phyloP scores from a whole-genome alignment of 2,113 vertebrate species.

The Ophthalmolycus amberensis region DNA sequence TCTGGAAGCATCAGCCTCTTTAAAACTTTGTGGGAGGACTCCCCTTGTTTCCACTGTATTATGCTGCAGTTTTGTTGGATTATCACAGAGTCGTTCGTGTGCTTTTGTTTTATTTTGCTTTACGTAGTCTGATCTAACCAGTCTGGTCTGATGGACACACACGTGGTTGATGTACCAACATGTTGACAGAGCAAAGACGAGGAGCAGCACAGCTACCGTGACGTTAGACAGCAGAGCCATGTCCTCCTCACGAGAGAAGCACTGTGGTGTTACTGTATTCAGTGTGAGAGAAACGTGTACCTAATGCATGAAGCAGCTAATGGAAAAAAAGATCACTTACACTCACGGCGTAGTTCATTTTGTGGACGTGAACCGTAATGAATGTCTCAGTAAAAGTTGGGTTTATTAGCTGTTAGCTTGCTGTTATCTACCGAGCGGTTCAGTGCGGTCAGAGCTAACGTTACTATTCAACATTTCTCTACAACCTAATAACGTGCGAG shows the following conservation, averaged over 20 bases:
- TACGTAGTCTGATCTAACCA: background rate
- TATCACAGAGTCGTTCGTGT: background rate
- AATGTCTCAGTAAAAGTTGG: background rate
- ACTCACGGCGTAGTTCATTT: background rate
- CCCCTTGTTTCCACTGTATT: rapidly evolving
- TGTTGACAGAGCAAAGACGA: constrained; percentile 17
- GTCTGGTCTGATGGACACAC: background rate
- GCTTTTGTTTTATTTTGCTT: rapidly evolving
- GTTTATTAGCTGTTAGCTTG: constrained; percentile 11
- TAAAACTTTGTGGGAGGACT: background rate
- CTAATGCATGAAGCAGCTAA: background rate
- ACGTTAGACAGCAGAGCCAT: constrained; percentile 18
- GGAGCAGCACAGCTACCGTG: constrained; percentile 6
- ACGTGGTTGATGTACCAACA: constrained; percentile 1
- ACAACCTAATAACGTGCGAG: background rate
- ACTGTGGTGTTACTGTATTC: background rate
- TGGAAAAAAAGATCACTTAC: background rate
- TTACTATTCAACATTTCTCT: background rate
- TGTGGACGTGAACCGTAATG: background rate
- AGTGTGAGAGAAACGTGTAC: background rate
- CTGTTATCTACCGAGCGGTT: background rate
- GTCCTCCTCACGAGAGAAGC: background rate
- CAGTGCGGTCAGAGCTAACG: background rate
- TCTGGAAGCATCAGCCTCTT: background rate
- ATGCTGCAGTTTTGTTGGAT: background rate